Evolutionary conservation across 2,888 invertebrate species (phyloP).

Genomic region (Halictus quadricinctus): DNA sequence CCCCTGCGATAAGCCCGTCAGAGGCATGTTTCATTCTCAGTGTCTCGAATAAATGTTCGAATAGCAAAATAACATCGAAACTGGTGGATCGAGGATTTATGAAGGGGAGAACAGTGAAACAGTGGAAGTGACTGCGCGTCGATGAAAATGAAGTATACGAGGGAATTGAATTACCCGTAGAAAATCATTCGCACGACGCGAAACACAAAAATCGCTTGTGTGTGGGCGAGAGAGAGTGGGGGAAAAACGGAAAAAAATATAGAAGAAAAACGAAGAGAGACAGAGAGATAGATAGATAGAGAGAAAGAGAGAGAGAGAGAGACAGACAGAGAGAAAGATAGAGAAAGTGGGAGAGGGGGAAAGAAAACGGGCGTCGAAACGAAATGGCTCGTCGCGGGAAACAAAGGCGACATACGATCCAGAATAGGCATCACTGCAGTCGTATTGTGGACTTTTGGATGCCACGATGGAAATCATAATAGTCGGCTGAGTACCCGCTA

Average conservation of each 20-base stretch:
- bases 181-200: slow-evolving; percentile 25
- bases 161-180: slow-evolving; percentile 45
- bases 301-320: not conserved
- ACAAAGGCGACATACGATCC: slow-evolving; percentile 76
- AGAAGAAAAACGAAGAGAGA: not conserved
- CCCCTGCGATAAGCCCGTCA: slow-evolving; percentile 62
- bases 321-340: too few species aligned
- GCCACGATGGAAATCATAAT: slow-evolving; percentile 78
- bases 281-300: not conserved
- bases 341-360: not conserved
- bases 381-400: slow-evolving; percentile 60
- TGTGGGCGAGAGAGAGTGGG: too few species aligned
- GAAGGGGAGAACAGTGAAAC: not conserved
- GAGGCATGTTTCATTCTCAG: slow-evolving; percentile 22
- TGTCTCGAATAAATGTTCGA: slow-evolving; percentile 14
- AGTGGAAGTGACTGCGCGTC: slow-evolving; percentile 25
- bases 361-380: slow-evolving; percentile 46
- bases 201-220: not conserved
- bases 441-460: slow-evolving; percentile 83
- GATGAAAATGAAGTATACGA: slow-evolving; percentile 54
- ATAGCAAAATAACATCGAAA: slow-evolving; percentile 34
- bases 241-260: not conserved
- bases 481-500: slow-evolving; percentile 58
- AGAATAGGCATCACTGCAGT: slow-evolving; percentile 83
- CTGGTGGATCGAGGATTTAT: not conserved